Conservation (phyloP, 2,113 vertebrate genomes). For the Gorilla gorilla region DNA sequence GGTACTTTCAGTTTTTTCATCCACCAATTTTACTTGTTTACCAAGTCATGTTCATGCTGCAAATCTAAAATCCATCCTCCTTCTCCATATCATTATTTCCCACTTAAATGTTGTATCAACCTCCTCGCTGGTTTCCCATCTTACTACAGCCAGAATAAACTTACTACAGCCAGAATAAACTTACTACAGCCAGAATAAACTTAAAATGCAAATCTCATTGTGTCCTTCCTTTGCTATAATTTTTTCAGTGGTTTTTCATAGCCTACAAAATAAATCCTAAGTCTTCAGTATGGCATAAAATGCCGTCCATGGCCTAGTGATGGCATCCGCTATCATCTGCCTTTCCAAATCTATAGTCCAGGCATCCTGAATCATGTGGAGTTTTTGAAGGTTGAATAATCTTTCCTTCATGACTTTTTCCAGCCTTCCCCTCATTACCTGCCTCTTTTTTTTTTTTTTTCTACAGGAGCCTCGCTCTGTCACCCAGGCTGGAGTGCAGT, state of each 20-base stretch:
- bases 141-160: neutral
- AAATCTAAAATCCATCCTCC: neutral
- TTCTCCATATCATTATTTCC: neutral
- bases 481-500: no score
- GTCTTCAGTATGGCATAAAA: neutral
- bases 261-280: constrained; percentile 35
- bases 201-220: constrained; percentile 59
- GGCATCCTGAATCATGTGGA: neutral
- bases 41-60: neutral
- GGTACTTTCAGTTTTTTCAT: neutral
- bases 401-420: neutral
- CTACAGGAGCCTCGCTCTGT: no score
- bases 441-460: neutral
- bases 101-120: neutral
- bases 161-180: neutral
- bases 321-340: neutral
- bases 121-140: neutral
- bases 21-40: neutral
- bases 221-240: constrained; percentile 19
- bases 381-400: neutral
- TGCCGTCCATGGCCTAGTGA: neutral
- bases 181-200: neutral
- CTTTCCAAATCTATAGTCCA: neutral
- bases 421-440: neutral
- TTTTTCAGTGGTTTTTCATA: constrained; percentile 35